Conservation (phyloP, 2,113 vertebrate species). For the Cyprinodon variegatus region DNA sequence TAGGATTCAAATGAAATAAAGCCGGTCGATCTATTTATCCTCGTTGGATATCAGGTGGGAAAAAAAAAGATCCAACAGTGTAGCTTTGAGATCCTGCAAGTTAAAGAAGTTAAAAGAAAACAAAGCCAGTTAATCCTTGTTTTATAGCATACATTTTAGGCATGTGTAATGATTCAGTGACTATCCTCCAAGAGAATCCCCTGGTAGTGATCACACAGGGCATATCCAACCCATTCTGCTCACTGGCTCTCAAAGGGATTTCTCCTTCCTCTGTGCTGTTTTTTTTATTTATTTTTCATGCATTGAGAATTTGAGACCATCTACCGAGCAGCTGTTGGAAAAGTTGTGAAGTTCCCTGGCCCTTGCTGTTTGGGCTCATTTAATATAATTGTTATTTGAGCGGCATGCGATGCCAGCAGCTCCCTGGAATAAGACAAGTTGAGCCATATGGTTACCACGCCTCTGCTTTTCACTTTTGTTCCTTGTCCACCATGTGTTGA, state of each 20-base stretch:
- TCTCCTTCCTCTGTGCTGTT: constrained; percentile 30
- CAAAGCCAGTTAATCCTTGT: constrained; percentile 10
- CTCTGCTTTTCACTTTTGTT: constrained; percentile 18
- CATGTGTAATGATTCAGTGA: constrained; percentile 21
- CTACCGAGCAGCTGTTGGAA: constrained; percentile 61
- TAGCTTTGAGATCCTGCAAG: not conserved
- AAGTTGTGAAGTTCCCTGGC: constrained; percentile 31
- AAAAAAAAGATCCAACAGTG: too few relatives aligned
- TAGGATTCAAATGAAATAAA: not conserved
- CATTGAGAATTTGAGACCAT: constrained; percentile 7
- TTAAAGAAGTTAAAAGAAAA: not conserved
- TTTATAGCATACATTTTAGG: constrained; percentile 8
- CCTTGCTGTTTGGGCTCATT: constrained; percentile 48
- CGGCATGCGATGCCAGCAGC: constrained; percentile 29
- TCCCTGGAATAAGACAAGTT: constrained; percentile 37
- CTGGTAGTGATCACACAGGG: constrained; percentile 32
- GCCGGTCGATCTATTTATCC: too few relatives aligned
- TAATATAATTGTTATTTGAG: constrained; percentile 58
- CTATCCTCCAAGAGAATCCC: constrained; percentile 34
- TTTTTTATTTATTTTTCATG: constrained; percentile 6
- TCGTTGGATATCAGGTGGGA: too few relatives aligned
- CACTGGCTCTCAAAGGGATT: constrained; percentile 59
- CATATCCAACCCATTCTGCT: constrained; percentile 63
- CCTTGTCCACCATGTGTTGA: constrained; percentile 9
- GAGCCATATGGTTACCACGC: constrained; percentile 40